Conservation (phyloP, 2,113 vertebrate genomes). For the Gymnarchus niloticus region DNA sequence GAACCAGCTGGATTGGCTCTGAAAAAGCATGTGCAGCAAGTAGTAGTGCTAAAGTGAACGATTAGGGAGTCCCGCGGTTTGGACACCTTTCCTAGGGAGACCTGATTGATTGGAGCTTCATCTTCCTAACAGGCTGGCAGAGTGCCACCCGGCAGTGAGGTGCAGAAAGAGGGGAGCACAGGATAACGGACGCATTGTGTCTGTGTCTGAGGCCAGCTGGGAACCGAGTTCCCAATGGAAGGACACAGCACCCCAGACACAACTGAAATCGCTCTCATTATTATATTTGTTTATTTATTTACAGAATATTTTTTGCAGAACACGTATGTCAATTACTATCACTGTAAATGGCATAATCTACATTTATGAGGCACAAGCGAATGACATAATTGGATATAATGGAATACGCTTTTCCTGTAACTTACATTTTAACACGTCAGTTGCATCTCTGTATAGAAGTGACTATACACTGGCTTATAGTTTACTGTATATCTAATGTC, state of each 20-base stretch:
- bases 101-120: constrained; percentile 74
- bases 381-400: neutral
- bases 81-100: constrained; percentile 49
- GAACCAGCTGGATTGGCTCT: constrained; percentile 38
- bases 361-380: neutral
- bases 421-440: neutral
- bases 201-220: neutral
- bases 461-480: no score
- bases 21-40: constrained; percentile 61
- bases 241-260: neutral
- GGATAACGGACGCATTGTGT: constrained; percentile 31
- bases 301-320: neutral
- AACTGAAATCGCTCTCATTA: neutral
- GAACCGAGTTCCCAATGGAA: neutral
- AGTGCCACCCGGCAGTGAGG: constrained; percentile 52
- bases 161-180: constrained; percentile 45
- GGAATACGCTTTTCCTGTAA: neutral
- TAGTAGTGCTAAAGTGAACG: constrained; percentile 53
- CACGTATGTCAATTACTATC: neutral
- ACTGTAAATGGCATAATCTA: neutral
- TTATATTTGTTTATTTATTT: no score
- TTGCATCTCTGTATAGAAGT: no score
- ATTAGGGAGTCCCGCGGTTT: constrained; percentile 50
- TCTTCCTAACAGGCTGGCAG: constrained; percentile 71
- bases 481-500: neutral